Percentiles rank a stretch among this genome's conserved stretches.
These are phyloP conservation scores for Drosophila sechellia DNA, from an alignment of 1,140 invertebrate genomes.

Conservation along the genomic window DNA sequence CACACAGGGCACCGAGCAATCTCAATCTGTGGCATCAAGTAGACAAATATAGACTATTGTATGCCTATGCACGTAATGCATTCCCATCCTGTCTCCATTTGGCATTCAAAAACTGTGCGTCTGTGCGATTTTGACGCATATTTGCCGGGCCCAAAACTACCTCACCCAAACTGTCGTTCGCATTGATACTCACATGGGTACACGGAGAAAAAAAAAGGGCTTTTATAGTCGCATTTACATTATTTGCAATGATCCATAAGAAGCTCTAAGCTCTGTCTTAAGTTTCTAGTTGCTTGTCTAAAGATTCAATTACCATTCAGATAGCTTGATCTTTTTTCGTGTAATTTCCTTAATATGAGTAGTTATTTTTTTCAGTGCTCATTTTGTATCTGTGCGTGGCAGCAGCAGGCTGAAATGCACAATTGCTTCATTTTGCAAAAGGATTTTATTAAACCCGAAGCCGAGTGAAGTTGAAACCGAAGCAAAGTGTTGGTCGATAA, in stretches of 20 bases:
- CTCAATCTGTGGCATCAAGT: conserved; percentile 77
- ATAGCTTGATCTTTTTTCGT: no score
- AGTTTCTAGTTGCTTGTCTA: no score
- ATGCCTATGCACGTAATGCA: conserved; percentile 48
- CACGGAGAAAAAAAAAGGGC: conserved; percentile 2
- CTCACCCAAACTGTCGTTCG: conserved; percentile 19
- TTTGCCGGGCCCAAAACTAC: conserved; percentile 60
- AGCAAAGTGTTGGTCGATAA: conserved; percentile 64
- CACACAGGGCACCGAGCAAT: conserved; percentile 47
- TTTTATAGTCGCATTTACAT: no score
- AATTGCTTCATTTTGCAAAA: conserved; percentile 80
- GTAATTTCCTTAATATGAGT: background rate
- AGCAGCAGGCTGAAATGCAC: conserved; percentile 71
- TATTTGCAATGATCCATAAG: no score
- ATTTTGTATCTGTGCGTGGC: conserved; percentile 47
- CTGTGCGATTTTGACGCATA: conserved; percentile 82
- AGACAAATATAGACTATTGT: conserved; percentile 77
- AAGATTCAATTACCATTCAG: no score
- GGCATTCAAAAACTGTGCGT: conserved; percentile 82
- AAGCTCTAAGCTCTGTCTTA: no score
- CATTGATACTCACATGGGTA: conserved; percentile 30
- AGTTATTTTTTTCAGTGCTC: conserved; percentile 1
- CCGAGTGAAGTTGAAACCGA: conserved; percentile 51
- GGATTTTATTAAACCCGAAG: conserved; percentile 79
- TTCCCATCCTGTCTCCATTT: conserved; percentile 60